Evolutionary conservation across 2,113 vertebrate genomes (phyloP), one percentile per base, ranked within the genome.

Genomic region (Poeciliopsis turrubarensis): DNA sequence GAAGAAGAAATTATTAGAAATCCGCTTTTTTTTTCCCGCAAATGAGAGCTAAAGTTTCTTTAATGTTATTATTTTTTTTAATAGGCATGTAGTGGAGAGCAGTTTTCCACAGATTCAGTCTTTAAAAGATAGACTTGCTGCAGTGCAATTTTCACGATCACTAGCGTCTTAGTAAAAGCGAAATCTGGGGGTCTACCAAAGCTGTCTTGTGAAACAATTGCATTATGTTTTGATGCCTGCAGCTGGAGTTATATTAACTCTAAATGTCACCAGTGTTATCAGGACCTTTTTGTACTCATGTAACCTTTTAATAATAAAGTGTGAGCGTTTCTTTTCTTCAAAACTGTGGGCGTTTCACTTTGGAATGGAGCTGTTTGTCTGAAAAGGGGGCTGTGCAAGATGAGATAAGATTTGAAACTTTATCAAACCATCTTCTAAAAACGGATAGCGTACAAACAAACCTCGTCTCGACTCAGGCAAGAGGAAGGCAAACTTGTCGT

Each of bases 321-420:
- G 75, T 84, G 75, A 79, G 86, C 22, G 86, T 81, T 72, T 64
- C 37, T 74, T 88, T 87, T 86, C 82, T 84, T 82, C 44, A 72
- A 78, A 86, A 64, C 32, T 29, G 85, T 71, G 63, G 71, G 65
- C 41, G 25, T 77, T 37, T 81, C 32, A 68, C 72, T n/a, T 8
- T 69, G 30, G 73, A 66, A n/a, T 72, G 30, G 29, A 37, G 15
- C 17, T 31, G 63, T 68, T 65, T 15, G 15, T 29, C 67, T 60
- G 70, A 79, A 51, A 30, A 34, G 51, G 65, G 47, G 39, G 54
- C 47, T 31, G 47, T 65, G 73, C 37, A 10, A 85, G 68, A 68
- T 30, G 27, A 83, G 80, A 77, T 60, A 9, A 69, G 62, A 37
- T 71, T 29, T 72, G 73, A 82, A 78, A 80, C 47, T 39, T 77